These are phyloP conservation scores for Girardia tigrina DNA, from an alignment of 2,888 invertebrate species.

Conservation along the genomic window DNA sequence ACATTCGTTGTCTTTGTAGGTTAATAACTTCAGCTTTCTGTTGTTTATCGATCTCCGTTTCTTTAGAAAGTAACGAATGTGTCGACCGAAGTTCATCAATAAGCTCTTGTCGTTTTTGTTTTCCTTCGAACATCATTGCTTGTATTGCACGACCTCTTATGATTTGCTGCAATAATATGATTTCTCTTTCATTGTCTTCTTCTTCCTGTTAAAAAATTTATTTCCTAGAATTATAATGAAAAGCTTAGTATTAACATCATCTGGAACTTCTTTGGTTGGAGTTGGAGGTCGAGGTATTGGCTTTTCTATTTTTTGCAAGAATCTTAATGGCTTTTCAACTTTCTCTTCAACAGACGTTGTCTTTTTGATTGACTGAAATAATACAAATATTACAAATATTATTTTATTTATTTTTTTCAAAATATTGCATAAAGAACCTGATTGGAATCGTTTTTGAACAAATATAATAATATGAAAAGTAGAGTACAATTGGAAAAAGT, in stretches of 20 bases:
- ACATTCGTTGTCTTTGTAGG: constrained; percentile 45
- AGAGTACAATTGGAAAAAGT: too few relatives aligned
- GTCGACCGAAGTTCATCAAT: constrained; percentile 61
- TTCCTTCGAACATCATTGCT: constrained; percentile 62
- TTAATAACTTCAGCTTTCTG: constrained; percentile 47
- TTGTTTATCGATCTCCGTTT: constrained; percentile 48
- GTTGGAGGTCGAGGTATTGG: constrained; percentile 51
- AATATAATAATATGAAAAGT: too few relatives aligned
- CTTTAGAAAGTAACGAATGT: constrained; percentile 57
- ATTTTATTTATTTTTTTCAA: too few relatives aligned
- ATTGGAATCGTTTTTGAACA: too few relatives aligned
- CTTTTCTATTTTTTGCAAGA: constrained; percentile 50
- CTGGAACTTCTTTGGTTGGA: constrained; percentile 46
- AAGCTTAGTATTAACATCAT: constrained; percentile 40
- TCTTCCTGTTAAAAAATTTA: constrained; percentile 41
- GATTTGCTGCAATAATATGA: constrained; percentile 58
- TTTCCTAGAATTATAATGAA: not conserved
- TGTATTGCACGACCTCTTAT: constrained; percentile 63
- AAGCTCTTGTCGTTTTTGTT: constrained; percentile 59
- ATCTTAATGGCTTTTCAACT: constrained; percentile 45
- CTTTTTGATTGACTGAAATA: constrained; percentile 40
- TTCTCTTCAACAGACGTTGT: constrained; percentile 41
- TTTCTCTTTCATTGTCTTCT: constrained; percentile 54
- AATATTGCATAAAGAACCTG: too few relatives aligned
- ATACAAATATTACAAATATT: too few relatives aligned